A percentile compares a stretch with the other conserved stretches of the same genome.
These are phyloP conservation scores for Blastobasis adustella DNA, from an alignment of 2,888 invertebrate species.

Conservation along the genomic window DNA sequence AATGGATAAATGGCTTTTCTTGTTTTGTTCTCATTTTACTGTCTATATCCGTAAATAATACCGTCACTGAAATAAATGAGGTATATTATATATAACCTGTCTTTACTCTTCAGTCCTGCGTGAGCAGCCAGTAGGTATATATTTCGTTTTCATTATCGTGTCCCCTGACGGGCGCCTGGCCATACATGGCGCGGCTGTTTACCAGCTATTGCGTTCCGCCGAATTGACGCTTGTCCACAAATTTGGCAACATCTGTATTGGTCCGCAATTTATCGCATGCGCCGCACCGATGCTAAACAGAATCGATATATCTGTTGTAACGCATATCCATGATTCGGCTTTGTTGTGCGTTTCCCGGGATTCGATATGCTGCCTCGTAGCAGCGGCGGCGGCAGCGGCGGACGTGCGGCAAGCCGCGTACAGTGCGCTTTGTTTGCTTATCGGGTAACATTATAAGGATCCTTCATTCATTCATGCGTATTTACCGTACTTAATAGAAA, in stretches of 20 bases:
- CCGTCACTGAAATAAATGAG: too few species aligned
- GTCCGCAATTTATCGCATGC: background rate
- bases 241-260: background rate
- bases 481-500: too few species aligned
- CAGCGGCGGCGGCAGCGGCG: background rate
- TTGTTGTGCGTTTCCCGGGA: constrained; percentile 28
- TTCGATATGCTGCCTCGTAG: background rate
- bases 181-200: constrained; percentile 15
- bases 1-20: too few species aligned
- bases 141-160: constrained; percentile 22
- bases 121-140: too few species aligned
- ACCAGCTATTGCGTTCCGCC: constrained; percentile 2
- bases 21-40: too few species aligned
- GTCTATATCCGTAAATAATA: too few species aligned
- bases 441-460: too few species aligned
- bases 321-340: constrained; percentile 20
- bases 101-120: too few species aligned
- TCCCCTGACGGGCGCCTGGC: background rate
- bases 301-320: constrained; percentile 18
- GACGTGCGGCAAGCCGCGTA: background rate
- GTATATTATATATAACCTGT: too few species aligned
- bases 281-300: background rate
- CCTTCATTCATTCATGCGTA: too few species aligned
- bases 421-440: too few species aligned
- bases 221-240: background rate